A percentile compares a stretch with the other conserved stretches of the same genome.
Conservation (phyloP, 2,797 vertebrate species). For the Amphiprion clarkii region DNA sequence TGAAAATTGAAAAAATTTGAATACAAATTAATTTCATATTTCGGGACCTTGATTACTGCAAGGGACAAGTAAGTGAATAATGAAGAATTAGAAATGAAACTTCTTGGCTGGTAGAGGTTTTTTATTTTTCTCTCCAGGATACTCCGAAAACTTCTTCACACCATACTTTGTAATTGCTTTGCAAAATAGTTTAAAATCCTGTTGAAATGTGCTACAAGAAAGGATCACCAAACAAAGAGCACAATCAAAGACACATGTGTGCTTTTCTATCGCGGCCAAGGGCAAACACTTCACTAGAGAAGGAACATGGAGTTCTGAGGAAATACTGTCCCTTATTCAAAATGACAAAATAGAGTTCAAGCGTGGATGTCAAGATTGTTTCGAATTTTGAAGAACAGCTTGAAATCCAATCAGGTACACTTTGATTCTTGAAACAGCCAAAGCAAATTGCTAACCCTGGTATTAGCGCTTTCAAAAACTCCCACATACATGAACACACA, state of each 20-base stretch:
- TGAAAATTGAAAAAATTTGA: constrained; percentile 10
- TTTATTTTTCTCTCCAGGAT: neutral
- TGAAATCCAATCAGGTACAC: constrained; percentile 57
- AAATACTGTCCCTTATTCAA: constrained; percentile 70
- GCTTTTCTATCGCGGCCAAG: constrained; percentile 62
- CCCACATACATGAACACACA: constrained; percentile 16
- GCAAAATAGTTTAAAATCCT: constrained; percentile 52
- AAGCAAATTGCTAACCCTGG: constrained; percentile 49
- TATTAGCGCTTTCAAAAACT: constrained; percentile 6
- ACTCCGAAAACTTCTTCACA: constrained; percentile 51
- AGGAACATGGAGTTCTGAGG: constrained; percentile 56
- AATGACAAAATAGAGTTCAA: constrained; percentile 61
- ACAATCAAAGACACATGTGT: constrained; percentile 52
- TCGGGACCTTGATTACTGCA: constrained; percentile 58
- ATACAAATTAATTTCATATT: constrained; percentile 12
- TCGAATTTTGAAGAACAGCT: constrained; percentile 52
- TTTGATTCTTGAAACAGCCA: constrained; percentile 45
- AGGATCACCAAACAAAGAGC: constrained; percentile 59
- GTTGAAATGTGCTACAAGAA: constrained; percentile 55
- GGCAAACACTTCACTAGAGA: constrained; percentile 63
- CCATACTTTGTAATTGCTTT: constrained; percentile 45
- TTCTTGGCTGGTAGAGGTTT: constrained; percentile 10
- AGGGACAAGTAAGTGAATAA: constrained; percentile 51
- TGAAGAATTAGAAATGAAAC: constrained; percentile 36
- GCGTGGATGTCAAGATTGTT: constrained; percentile 59